Base-by-base conservation (phyloP, 2,888 invertebrate genomes). In the Thymelicus acteon region DNA sequence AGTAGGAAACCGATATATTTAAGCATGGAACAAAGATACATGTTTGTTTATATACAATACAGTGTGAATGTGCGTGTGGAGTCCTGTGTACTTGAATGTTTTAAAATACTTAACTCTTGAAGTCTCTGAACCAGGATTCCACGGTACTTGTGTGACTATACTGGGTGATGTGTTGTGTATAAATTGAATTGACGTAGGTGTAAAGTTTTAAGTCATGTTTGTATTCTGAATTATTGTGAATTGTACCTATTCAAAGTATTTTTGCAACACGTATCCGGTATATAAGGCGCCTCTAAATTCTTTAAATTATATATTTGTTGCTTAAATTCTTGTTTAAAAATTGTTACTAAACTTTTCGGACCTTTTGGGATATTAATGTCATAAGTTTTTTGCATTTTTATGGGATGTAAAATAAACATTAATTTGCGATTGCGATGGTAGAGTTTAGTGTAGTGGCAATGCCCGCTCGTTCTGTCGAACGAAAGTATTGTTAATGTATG, bases 401-500 rank as follows among this genome's bases (percentile, higher is more conserved):
- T 57, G 7, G 24, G 15, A 24, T 24, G 24, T 4, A 37, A 24
- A 13, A 13, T 37, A 40, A 12, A n/a, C 15, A 60, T 40, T 60
- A 15, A 60, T 40, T 60, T 60, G 40, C 40, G 13, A 57, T 15
- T 15, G 15, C 39, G 1, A 15, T 40, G 13, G 37, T 0, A 6
- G 6, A 60, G 37, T 13, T 15, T 60, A 40, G 60, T 60, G 15
- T 40, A 60, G 31, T 40, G 68, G 37, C 31, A 37, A 13, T 31
- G 6, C 57, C 31, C 57, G 57, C 12, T 54, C n/a, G 31, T 31
- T 61, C 52, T 82, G 81, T 83, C 80, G 78, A 84, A 83, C 83
- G 83, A 82, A 82, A 81, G 80, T 80, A 82, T 86, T 87, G 86
- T 88, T 88, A 89, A 85, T 85, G 83, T 89, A 87, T 90, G 87